Evolutionary conservation across 2,888 invertebrate species (phyloP), one percentile per base, ranked within the genome.

Genomic region (Erynnis tages): DNA sequence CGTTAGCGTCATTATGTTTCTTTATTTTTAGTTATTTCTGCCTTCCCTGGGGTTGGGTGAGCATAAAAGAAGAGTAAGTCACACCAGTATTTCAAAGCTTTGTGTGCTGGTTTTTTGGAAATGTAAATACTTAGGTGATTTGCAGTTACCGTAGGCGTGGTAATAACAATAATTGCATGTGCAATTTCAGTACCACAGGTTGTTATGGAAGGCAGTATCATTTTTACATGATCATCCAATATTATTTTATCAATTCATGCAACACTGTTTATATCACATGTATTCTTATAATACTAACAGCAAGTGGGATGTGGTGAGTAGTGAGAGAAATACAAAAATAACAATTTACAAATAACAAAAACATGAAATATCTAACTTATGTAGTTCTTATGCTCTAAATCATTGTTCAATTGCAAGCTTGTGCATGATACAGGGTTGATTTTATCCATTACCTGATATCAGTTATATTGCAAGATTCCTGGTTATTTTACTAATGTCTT

Each of bases 1-100:
- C 32, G 40, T 40, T 60, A 54, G 49, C 44, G 68, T 78, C 72
- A 71, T 75, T 73, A 71, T 67, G 30, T 76, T 74, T 79, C 76
- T 79, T 79, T 73, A 78, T 87, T 72, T 86, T 85, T 86, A 84
- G 86, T 87, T 89, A 73, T 82, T 88, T 81, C 82, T 73, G 70
- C 73, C 82, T 78, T 75, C 70, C 70, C 76, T 71, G 77, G 79
- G 82, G 69, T 76, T 81, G 73, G 81, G 81, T 82, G 82, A 72
- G 76, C 82, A 72, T 79, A 80, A 81, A 68, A 82, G 77, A 81
- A 82, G 76, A 81, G 88, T 89, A 88, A 89, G 88, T 88, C 71
- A 65, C 71, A 65, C 63, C 67, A 68, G 70, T 67, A 65, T 69
- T 75, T 71, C 73, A 71, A 67, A 71, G 73, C 71, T 82, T 82